phyloP scores from a whole-genome alignment of 2,888 invertebrate genomes.

The Tachystola acroxantha region DNA sequence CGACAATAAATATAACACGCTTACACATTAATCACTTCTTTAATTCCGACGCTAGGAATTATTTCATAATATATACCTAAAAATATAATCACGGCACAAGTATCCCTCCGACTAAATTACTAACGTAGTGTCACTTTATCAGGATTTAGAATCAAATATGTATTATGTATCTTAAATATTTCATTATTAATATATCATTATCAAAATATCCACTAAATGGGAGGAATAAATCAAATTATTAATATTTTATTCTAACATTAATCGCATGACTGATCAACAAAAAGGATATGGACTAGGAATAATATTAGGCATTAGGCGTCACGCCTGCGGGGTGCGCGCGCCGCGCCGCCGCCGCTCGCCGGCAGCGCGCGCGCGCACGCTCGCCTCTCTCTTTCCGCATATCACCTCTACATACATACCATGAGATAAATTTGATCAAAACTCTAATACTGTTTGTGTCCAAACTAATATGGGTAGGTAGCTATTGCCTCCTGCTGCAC shows the following conservation, averaged over 20 bases:
- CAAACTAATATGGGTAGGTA: constrained; percentile 59
- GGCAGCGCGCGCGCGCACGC: constrained; percentile 27
- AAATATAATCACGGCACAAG: constrained; percentile 79
- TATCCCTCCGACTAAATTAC: constrained; percentile 79
- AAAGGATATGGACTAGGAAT: constrained; percentile 79
- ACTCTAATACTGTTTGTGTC: constrained; percentile 70
- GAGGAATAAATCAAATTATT: constrained; percentile 79
- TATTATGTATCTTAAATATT: constrained; percentile 79
- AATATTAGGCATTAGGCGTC: constrained; percentile 74
- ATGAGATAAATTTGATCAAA: constrained; percentile 65
- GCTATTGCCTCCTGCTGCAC: constrained; percentile 51
- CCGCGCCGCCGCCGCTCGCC: constrained; percentile 10
- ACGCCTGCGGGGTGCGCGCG: constrained; percentile 50
- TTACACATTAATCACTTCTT: constrained; percentile 79
- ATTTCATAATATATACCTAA: constrained; percentile 78
- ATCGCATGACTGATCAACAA: constrained; percentile 79
- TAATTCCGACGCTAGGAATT: constrained; percentile 79
- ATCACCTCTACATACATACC: constrained; percentile 70
- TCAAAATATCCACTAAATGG: constrained; percentile 79
- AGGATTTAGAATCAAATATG: constrained; percentile 79
- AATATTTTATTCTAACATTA: constrained; percentile 76
- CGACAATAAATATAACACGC: constrained; percentile 79
- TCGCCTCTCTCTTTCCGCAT: constrained; percentile 62
- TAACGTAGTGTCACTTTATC: constrained; percentile 78
- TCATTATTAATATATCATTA: constrained; percentile 79